Evolutionary conservation across 2,888 invertebrate genomes (phyloP).

Genomic region (Diogma glabrata): DNA sequence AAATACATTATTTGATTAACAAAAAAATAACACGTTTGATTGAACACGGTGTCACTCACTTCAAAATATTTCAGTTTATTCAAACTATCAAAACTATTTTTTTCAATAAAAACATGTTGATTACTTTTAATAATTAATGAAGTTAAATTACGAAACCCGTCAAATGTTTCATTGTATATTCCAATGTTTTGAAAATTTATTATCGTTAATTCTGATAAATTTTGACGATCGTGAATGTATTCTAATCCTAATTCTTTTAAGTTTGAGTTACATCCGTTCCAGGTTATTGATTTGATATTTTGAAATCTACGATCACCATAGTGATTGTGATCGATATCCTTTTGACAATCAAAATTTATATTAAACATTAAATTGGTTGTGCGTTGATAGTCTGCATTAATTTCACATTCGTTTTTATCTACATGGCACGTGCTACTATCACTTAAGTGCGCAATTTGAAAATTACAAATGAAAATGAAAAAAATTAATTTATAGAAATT

Average conservation of each 20-base stretch:
- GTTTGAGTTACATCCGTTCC: not conserved
- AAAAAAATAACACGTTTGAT: not conserved
- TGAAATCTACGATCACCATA: not conserved
- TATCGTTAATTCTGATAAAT: not conserved
- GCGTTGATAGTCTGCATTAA: too few species aligned
- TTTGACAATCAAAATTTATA: too few species aligned
- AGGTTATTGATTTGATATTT: not conserved
- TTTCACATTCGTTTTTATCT: too few species aligned
- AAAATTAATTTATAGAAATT: too few species aligned
- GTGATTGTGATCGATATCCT: too few species aligned
- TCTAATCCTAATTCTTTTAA: not conserved
- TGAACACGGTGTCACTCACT: not conserved
- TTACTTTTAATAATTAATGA: not conserved
- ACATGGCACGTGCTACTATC: too few species aligned
- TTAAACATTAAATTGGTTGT: too few species aligned
- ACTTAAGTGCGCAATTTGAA: too few species aligned
- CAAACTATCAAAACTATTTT: not conserved
- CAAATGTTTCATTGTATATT: too few species aligned
- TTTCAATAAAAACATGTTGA: not conserved
- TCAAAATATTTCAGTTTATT: conserved; percentile 2
- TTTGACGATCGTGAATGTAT: not conserved
- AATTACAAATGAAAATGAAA: too few species aligned
- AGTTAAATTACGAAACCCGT: not conserved
- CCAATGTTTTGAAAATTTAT: not conserved
- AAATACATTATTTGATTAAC: not conserved